A percentile compares a stretch with the other conserved stretches of the same genome.
Evolutionary conservation across 2,113 vertebrate species (phyloP).

Genomic region (Motacilla tschutschensis): DNA sequence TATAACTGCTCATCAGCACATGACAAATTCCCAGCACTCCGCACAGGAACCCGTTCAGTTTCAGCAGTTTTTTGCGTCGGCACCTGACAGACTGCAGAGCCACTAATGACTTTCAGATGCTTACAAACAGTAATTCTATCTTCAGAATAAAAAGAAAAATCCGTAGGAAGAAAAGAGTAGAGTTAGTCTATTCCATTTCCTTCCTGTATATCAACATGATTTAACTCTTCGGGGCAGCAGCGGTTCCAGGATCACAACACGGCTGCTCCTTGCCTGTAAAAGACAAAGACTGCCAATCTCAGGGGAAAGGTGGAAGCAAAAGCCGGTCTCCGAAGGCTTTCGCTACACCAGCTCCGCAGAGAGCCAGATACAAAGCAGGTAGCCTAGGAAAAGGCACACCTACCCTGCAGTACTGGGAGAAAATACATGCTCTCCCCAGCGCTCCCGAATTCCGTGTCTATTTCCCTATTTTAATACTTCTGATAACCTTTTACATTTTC

Average conservation of each 20-base stretch:
- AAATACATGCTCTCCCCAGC: neutral
- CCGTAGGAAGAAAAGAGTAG: slow-evolving; percentile 75
- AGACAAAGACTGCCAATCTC: slow-evolving; percentile 69
- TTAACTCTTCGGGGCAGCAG: slow-evolving; percentile 68
- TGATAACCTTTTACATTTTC: slow-evolving; percentile 52
- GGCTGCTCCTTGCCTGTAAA: slow-evolving; percentile 41
- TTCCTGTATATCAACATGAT: slow-evolving; percentile 74
- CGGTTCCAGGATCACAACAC: slow-evolving; percentile 36
- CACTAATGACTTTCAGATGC: slow-evolving; percentile 94
- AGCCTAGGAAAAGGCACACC: slow-evolving; percentile 40
- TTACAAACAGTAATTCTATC: slow-evolving; percentile 90
- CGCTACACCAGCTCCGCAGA: neutral
- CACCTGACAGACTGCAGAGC: slow-evolving; percentile 89
- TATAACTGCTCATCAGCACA: slow-evolving; percentile 92
- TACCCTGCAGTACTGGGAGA: neutral
- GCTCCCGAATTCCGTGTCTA: neutral
- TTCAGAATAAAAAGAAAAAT: slow-evolving; percentile 80
- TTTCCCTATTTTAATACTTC: slow-evolving; percentile 57
- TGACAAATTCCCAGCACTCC: slow-evolving; percentile 85
- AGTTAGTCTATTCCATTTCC: slow-evolving; percentile 79
- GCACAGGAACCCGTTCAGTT: slow-evolving; percentile 85
- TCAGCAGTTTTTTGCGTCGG: slow-evolving; percentile 85
- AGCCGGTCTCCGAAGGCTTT: neutral
- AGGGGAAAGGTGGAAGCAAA: slow-evolving; percentile 51
- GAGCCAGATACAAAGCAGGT: slow-evolving; percentile 49